Evolutionary conservation across 1,140 invertebrate genomes (phyloP).

Genomic region (Hyles vespertilio): DNA sequence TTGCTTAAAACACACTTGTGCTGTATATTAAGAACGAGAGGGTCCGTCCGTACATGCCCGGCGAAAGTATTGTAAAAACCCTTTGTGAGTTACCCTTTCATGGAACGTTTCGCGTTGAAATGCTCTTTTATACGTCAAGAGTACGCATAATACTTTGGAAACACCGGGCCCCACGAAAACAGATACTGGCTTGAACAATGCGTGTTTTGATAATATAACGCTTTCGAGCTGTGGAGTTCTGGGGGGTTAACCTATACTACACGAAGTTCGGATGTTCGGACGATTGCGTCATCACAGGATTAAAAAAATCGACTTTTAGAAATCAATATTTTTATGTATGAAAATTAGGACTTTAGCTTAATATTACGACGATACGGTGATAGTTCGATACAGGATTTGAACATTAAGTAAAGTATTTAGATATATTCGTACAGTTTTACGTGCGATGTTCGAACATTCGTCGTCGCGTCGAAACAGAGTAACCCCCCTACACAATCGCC

Average conservation of each 20-base stretch:
- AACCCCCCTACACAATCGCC: no score
- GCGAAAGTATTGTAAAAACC: slow-evolving; percentile 68
- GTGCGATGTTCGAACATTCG: no score
- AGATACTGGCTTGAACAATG: slow-evolving; percentile 58
- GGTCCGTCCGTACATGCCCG: slow-evolving; percentile 54
- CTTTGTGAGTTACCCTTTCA: slow-evolving; percentile 64
- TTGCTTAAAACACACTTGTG: slow-evolving; percentile 35
- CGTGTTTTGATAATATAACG: slow-evolving; percentile 57
- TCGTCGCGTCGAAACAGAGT: no score
- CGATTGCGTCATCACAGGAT: no score
- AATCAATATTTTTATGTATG: no score
- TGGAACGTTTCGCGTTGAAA: slow-evolving; percentile 50
- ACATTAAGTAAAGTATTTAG: no score
- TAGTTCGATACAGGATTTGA: no score
- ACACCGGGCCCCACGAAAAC: slow-evolving; percentile 46
- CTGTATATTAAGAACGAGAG: slow-evolving; percentile 46
- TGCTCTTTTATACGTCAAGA: slow-evolving; percentile 67
- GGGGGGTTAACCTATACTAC: background rate
- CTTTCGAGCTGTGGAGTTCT: slow-evolving; percentile 29
- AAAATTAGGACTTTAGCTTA: no score
- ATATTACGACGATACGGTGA: no score
- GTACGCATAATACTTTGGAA: slow-evolving; percentile 55
- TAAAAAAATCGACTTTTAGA: no score
- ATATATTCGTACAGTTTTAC: no score
- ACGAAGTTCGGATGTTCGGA: no score